Percentiles rank a stretch among this genome's conserved stretches.
phyloP scores from a whole-genome alignment of 2,113 vertebrate species.

The Glaucidium brasilianum region DNA sequence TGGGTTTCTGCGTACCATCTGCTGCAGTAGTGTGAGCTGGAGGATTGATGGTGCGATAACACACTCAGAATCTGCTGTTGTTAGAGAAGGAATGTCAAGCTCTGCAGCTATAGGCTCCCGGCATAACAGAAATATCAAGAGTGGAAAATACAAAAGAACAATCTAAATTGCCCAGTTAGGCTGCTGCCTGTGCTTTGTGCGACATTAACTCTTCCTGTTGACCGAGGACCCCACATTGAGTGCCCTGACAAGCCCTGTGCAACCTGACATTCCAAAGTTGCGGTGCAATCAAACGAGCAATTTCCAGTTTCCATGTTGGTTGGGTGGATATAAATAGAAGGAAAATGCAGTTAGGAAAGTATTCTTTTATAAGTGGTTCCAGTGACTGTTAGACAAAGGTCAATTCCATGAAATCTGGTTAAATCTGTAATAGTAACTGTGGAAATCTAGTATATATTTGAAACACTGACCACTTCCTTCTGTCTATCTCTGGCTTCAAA shows the following conservation, averaged over 20 bases:
- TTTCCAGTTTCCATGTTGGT: background rate
- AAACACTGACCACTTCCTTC: background rate
- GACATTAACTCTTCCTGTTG: background rate
- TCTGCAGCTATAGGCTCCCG: background rate
- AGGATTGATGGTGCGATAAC: background rate
- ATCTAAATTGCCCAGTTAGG: background rate
- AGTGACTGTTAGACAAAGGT: background rate
- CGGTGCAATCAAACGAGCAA: background rate
- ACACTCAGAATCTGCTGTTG: background rate
- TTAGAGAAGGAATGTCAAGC: background rate
- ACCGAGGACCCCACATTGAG: background rate
- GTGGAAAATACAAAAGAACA: background rate
- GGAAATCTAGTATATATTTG: background rate
- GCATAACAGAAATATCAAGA: background rate
- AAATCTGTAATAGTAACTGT: background rate
- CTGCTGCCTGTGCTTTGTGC: background rate
- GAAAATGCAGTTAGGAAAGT: background rate
- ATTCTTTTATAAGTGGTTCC: background rate
- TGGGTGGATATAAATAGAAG: background rate
- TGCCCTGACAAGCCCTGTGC: background rate
- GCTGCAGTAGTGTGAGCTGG: background rate
- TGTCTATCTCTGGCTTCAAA: background rate
- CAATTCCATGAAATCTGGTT: background rate
- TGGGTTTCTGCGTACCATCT: background rate
- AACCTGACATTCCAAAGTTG: background rate